phyloP scores from a whole-genome alignment of 2,888 invertebrate genomes.

The Limnephilus lunatus region DNA sequence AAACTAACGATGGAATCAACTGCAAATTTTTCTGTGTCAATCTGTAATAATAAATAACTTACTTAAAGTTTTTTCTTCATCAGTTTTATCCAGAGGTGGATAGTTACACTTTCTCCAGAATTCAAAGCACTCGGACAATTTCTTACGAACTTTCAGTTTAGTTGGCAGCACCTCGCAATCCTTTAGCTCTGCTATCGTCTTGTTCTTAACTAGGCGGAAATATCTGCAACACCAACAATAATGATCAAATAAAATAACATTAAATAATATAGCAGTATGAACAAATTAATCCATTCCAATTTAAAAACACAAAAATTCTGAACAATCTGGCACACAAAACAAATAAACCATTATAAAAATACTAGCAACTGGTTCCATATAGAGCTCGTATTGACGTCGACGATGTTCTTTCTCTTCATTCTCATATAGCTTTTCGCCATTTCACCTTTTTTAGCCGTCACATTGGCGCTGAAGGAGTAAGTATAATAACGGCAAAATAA shows the following conservation, averaged over 20 bases:
- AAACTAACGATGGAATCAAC: background rate
- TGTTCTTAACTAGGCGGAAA: slow-evolving; percentile 32
- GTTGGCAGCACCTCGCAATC: slow-evolving; percentile 5
- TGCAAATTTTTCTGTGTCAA: background rate
- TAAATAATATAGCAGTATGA: too few species aligned
- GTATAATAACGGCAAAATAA: background rate
- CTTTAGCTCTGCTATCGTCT: slow-evolving; percentile 38
- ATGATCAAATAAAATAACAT: background rate
- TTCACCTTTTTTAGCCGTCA: too few species aligned
- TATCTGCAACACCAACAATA: slow-evolving; percentile 39
- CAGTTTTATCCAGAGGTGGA: background rate
- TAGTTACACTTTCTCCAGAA: slow-evolving; percentile 2
- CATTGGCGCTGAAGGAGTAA: too few species aligned
- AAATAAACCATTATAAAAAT: too few species aligned
- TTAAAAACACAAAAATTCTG: too few species aligned
- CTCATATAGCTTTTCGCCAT: too few species aligned
- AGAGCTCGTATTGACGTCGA: too few species aligned
- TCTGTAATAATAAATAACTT: background rate
- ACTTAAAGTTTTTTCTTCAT: slow-evolving; percentile 37
- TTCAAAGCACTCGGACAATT: slow-evolving; percentile 35
- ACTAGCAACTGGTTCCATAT: too few species aligned
- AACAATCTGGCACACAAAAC: too few species aligned
- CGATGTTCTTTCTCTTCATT: too few species aligned
- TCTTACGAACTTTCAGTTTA: slow-evolving; percentile 19
- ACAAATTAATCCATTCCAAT: too few species aligned